Evolutionary conservation across 2,113 vertebrate genomes (phyloP).

Genomic region (Willisornis vidua): DNA sequence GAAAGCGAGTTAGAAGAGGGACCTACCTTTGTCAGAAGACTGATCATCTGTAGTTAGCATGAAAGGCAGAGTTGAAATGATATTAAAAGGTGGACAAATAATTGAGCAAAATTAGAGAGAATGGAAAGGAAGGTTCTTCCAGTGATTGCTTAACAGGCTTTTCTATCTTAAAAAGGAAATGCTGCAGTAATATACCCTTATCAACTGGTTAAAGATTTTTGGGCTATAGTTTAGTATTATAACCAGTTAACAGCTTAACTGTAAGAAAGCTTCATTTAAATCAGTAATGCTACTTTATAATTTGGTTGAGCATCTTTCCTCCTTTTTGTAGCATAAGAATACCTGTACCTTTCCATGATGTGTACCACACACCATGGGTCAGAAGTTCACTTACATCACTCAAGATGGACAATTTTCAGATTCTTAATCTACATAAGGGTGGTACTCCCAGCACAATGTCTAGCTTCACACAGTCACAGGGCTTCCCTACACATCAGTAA

Average conservation of each 20-base stretch:
- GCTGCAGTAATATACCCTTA: neutral
- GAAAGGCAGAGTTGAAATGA: slow-evolving; percentile 75
- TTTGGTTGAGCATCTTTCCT: neutral
- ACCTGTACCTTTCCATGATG: neutral
- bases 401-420: neutral
- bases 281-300: neutral
- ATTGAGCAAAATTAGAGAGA: neutral
- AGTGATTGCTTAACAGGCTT: neutral
- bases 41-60: slow-evolving; percentile 89
- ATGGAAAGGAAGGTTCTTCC: neutral
- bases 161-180: neutral
- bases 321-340: neutral
- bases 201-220: neutral
- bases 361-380: neutral
- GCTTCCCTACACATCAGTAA: neutral
- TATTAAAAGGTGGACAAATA: slow-evolving; percentile 59
- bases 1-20: neutral
- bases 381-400: neutral
- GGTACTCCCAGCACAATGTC: neutral
- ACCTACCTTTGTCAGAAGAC: slow-evolving; percentile 91
- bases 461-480: neutral
- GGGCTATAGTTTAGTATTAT: neutral
- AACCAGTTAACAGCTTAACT: neutral
- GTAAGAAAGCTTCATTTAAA: neutral
- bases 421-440: neutral